Evolutionary conservation across 2,113 vertebrate genomes (phyloP).

Genomic region (Tachysurus fulvidraco): DNA sequence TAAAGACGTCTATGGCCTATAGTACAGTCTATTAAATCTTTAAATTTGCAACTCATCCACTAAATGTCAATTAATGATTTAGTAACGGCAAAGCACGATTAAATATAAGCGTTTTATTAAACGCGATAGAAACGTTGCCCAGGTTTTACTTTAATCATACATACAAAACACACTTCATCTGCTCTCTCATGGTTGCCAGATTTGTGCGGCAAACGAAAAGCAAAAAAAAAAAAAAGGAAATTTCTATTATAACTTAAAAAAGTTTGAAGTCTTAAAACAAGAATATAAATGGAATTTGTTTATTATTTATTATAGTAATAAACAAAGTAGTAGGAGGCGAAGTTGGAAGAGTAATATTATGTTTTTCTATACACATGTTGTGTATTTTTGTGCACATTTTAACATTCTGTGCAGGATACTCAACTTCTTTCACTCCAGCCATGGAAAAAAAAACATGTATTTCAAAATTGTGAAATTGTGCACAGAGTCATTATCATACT

Average conservation of each 20-base stretch:
- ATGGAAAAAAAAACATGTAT: background rate
- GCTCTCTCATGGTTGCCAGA: background rate
- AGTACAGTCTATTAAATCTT: background rate
- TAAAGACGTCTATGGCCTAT: background rate
- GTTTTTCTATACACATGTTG: too few relatives aligned
- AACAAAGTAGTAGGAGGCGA: too few relatives aligned
- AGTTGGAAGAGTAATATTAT: too few relatives aligned
- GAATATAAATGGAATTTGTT: too few relatives aligned
- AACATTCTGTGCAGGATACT: background rate
- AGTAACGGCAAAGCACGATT: too few relatives aligned
- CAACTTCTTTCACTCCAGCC: background rate
- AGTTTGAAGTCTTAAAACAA: too few relatives aligned
- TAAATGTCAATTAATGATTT: background rate
- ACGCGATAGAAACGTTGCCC: background rate
- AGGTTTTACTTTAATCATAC: background rate
- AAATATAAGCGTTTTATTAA: background rate
- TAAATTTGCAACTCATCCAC: background rate
- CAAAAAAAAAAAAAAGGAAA: background rate
- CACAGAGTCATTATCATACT: background rate
- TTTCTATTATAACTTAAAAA: too few relatives aligned
- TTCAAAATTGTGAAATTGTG: background rate
- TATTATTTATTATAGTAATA: too few relatives aligned
- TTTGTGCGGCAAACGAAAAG: too few relatives aligned
- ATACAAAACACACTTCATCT: background rate
- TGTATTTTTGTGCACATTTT: background rate